These are phyloP conservation scores for Apodemus agrarius DNA, from an alignment of 2,797 vertebrate species.

Conservation along the genomic window DNA sequence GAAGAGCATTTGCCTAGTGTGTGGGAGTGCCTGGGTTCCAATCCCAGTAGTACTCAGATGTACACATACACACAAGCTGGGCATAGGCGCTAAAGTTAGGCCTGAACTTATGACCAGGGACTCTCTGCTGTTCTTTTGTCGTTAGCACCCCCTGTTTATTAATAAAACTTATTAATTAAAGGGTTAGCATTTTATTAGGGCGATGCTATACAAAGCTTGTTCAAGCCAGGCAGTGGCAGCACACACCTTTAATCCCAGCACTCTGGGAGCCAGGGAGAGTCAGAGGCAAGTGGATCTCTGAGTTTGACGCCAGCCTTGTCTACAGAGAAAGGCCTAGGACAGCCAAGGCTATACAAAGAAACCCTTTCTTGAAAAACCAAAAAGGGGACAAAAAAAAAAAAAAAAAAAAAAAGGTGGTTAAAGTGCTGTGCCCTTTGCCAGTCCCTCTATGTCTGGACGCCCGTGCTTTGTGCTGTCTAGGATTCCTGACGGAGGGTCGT, in stretches of 20 bases:
- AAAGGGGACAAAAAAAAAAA: neutral
- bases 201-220: neutral
- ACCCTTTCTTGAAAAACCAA: neutral
- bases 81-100: neutral
- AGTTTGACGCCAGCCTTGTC: neutral
- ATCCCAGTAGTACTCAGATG: neutral
- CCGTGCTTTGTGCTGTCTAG: accelerated
- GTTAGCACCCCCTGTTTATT: neutral
- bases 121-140: neutral
- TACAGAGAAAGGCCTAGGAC: neutral
- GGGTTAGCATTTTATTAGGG: neutral
- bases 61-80: neutral
- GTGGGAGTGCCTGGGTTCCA: neutral
- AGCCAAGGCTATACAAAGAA: neutral
- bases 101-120: neutral
- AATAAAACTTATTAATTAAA: constrained; percentile 7
- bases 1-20: neutral
- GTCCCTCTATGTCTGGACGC: neutral
- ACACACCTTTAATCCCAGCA: neutral
- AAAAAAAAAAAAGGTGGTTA: too few relatives aligned
- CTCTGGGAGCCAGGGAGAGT: neutral
- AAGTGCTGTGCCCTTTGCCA: neutral
- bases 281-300: neutral
- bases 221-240: neutral
- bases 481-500: neutral